Conservation (phyloP, 2,797 vertebrate genomes). For the Sebastes hopkinsi region DNA sequence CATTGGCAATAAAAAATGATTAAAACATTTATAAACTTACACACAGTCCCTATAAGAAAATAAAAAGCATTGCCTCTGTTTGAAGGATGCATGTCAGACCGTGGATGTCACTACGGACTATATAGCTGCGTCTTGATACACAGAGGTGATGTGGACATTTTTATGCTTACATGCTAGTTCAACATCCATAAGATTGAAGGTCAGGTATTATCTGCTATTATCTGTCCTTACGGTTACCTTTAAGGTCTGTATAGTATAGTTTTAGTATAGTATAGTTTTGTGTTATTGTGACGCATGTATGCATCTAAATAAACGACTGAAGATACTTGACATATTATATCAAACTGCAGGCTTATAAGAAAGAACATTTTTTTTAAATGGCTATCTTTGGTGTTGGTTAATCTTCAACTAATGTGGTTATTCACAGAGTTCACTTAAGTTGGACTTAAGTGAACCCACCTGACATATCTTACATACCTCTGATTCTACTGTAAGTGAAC, state of each 20-base stretch:
- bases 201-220: not conserved
- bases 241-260: not conserved
- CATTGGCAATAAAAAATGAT: not conserved
- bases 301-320: not conserved
- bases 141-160: not conserved
- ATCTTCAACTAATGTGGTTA: not conserved
- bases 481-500: not conserved
- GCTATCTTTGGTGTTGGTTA: not conserved
- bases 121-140: not conserved
- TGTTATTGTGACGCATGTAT: not conserved
- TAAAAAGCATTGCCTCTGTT: not conserved
- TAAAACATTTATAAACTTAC: not conserved
- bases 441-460: not conserved
- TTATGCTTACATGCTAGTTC: not conserved
- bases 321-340: not conserved
- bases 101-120: not conserved
- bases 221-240: not conserved
- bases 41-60: no score
- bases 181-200: conserved; percentile 28
- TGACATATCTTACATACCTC: not conserved
- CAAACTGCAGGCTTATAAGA: not conserved
- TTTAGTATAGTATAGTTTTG: not conserved
- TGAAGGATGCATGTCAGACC: not conserved
- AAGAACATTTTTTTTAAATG: fast-evolving
- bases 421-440: not conserved